phyloP scores from a whole-genome alignment of 1,140 invertebrate species.

The Proales similis region DNA sequence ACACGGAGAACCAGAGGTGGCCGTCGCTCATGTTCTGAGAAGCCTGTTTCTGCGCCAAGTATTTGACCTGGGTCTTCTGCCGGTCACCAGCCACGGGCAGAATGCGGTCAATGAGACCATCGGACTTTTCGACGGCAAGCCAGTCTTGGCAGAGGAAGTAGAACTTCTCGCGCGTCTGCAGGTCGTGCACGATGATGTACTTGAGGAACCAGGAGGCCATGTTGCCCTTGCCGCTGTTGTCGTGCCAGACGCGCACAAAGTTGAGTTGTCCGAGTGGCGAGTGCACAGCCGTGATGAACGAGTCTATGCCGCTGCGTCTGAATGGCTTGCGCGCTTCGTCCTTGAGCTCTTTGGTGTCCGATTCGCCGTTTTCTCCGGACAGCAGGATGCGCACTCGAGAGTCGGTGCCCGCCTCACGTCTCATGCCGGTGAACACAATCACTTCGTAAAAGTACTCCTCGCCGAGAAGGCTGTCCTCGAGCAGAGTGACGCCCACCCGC shows the following conservation, averaged over 20 bases:
- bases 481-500: conserved; percentile 46
- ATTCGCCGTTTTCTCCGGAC: conserved; percentile 19
- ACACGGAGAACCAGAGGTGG: conserved; percentile 14
- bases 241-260: conserved; percentile 58
- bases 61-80: background rate
- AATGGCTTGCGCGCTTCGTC: conserved; percentile 35
- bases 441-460: conserved; percentile 59
- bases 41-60: background rate
- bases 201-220: conserved; percentile 57
- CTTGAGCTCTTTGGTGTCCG: conserved; percentile 19
- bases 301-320: conserved; percentile 50
- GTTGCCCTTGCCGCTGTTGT: conserved; percentile 54
- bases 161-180: conserved; percentile 56
- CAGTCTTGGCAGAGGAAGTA: conserved; percentile 51
- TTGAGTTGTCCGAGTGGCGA: conserved; percentile 56
- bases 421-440: conserved; percentile 55
- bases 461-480: conserved; percentile 54
- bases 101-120: conserved; percentile 51
- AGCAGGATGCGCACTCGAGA: conserved; percentile 38
- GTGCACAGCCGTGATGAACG: conserved; percentile 56
- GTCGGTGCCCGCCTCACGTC: conserved; percentile 47
- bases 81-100: conserved; percentile 38
- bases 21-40: conserved; percentile 21
- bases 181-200: conserved; percentile 55
- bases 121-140: conserved; percentile 51